Evolutionary conservation across 2,113 vertebrate genomes (phyloP).

Genomic region (Haemorhous mexicanus): DNA sequence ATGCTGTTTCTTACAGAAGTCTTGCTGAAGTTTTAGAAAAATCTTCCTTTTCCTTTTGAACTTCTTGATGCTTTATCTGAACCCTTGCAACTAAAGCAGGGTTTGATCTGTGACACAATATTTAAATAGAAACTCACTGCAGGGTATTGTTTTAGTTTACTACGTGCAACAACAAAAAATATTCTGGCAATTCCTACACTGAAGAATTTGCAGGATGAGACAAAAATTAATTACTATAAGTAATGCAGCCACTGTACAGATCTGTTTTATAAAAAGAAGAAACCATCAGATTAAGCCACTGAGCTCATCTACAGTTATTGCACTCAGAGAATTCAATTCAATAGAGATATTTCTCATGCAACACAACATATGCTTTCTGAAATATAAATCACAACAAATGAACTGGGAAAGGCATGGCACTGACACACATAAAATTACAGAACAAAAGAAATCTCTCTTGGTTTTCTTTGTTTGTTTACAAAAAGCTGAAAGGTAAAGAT

Average conservation of each 20-base stretch:
- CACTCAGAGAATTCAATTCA: background rate
- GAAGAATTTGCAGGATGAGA: background rate
- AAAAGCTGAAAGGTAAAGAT: background rate
- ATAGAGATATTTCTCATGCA: background rate
- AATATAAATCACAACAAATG: constrained; percentile 16
- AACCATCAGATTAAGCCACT: background rate
- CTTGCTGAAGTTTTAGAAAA: background rate
- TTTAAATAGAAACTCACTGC: background rate
- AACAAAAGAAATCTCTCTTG: background rate
- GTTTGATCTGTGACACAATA: background rate
- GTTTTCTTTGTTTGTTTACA: constrained; percentile 11
- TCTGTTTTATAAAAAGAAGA: background rate
- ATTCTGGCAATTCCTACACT: background rate
- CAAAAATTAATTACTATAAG: background rate
- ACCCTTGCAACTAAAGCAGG: background rate
- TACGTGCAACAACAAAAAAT: background rate
- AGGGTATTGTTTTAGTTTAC: background rate
- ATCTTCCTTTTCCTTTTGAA: background rate
- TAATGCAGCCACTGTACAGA: background rate
- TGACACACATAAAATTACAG: background rate
- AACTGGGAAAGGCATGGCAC: background rate
- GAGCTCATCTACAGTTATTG: background rate
- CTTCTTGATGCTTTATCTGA: background rate
- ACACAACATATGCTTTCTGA: background rate
- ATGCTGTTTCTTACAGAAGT: background rate